phyloP scores from a whole-genome alignment of 2,113 vertebrate genomes.

The Dunckerocampus dactyliophorus region DNA sequence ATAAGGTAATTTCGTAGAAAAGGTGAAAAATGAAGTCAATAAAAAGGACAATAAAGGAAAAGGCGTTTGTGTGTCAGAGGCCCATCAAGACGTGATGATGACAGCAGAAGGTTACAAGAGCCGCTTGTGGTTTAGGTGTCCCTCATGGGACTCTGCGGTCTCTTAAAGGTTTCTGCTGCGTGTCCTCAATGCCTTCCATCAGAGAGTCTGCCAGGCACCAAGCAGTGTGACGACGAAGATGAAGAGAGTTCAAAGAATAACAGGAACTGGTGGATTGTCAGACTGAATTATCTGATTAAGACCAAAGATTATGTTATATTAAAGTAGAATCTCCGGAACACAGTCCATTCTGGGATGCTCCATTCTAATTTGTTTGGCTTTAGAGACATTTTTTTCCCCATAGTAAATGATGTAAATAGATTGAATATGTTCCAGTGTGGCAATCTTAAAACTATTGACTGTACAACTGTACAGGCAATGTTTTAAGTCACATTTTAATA shows the following conservation, averaged over 20 bases:
- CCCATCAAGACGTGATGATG: conserved; percentile 23
- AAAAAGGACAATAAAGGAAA: conserved; percentile 33
- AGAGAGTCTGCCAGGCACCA: conserved; percentile 52
- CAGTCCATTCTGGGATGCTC: no score
- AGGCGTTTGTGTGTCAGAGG: conserved; percentile 8
- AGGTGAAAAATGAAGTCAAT: conserved; percentile 46
- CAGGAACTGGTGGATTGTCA: no score
- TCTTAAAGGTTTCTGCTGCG: conserved; percentile 75
- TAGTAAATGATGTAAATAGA: not conserved
- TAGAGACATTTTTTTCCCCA: not conserved
- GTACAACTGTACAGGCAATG: no score
- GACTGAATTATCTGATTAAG: no score
- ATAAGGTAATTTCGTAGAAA: conserved; percentile 19
- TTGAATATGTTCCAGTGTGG: not conserved
- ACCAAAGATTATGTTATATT: no score
- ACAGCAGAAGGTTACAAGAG: conserved; percentile 41
- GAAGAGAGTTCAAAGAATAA: not conserved
- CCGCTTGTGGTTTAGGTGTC: conserved; percentile 14
- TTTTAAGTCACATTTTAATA: no score
- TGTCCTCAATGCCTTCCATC: conserved; percentile 69
- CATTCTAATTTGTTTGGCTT: no score
- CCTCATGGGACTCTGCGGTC: conserved; percentile 68
- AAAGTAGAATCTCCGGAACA: no score
- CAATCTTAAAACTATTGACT: no score
- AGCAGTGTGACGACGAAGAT: conserved; percentile 22